Base-by-base conservation (phyloP, 2,113 vertebrate species). In the Aptenodytes patagonicus region DNA sequence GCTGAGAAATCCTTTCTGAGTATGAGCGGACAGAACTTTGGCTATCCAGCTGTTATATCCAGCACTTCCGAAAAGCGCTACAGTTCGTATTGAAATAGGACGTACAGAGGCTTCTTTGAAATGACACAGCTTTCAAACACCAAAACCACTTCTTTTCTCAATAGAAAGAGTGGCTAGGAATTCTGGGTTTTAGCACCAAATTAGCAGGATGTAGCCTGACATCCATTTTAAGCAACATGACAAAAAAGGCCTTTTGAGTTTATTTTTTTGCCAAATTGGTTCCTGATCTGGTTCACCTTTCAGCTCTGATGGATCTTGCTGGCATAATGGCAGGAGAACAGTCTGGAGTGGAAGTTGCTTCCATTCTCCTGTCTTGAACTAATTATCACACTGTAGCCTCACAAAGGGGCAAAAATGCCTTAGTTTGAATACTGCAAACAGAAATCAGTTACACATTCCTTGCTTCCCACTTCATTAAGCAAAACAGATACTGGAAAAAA, bases 401-500 rank as follows among this genome's bases (percentile, higher is more conserved):
- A 86, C 65, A 94, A 83, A 73, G 21, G 36, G 25, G 25, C 28
- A 89, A 91, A 96, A 91, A 66, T 64, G 69, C 38, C 55, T 15
- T 40, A 77, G 25, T 58, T 70, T 87, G 72, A 94, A 54, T 60
- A 66, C 47, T 75, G 60, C 69, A 94, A 93, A 89, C 65, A 87
- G 68, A 72, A 96, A 96, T 87, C 83, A 79, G 89, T 60, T 94
- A 96, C 73, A 93, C 47, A 84, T 95, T 91, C 81, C 80, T 87
- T 80, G 61, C 64, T 88, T 93, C 49, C 61, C 0, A 21, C 54
- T 91, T 93, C 87, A 91, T 95, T 93, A 95, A 75, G 70, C 64
- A 93, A 87, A 97, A 83, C 19, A 97, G 76, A 96, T 68, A 93
- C 36, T 87, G 83, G 77, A 92, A 89, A 44, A 87, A 92, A 95